phyloP scores from a whole-genome alignment of 1,140 invertebrate species.

The Tetranychus cinnabarinus region DNA sequence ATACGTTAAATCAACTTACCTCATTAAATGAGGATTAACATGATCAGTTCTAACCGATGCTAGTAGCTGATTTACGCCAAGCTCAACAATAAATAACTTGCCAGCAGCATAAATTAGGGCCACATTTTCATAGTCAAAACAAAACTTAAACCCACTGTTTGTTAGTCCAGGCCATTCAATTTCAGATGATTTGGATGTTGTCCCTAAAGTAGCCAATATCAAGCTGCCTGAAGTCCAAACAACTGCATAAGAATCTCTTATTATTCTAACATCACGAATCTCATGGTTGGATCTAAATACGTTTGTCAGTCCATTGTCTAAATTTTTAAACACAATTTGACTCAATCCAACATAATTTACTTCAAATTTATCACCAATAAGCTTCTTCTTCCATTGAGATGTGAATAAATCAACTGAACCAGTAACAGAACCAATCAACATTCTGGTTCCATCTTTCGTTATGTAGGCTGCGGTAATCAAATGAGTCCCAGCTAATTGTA shows the following conservation, averaged over 20 bases:
- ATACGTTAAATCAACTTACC: conserved; percentile 15
- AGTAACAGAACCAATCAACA: conserved; percentile 42
- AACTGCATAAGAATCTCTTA: conserved; percentile 5
- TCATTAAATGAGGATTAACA: conserved; percentile 84
- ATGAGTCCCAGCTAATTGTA: not conserved
- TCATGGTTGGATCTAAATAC: conserved; percentile 1
- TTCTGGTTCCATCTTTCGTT: conserved; percentile 66
- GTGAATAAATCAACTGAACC: conserved; percentile 64
- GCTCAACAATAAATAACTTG: conserved; percentile 77
- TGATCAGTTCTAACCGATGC: conserved; percentile 84
- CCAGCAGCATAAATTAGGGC: conserved; percentile 58
- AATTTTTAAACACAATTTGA: conserved; percentile 20
- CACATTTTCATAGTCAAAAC: conserved; percentile 82
- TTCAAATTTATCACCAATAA: conserved; percentile 68
- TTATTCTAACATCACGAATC: conserved; percentile 9
- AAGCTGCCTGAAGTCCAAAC: conserved; percentile 8
- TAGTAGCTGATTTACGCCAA: conserved; percentile 63
- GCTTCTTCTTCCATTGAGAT: conserved; percentile 43
- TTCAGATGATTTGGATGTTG: conserved; percentile 3
- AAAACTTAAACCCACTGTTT: conserved; percentile 50
- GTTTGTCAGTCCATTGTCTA: not conserved
- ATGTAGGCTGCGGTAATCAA: conserved; percentile 55
- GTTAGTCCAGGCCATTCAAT: conserved; percentile 8
- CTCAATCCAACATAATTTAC: conserved; percentile 62
- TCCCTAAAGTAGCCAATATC: conserved; percentile 2